Percentiles rank a stretch among this genome's conserved stretches.
These are phyloP conservation scores for Andrena bicolor DNA, from an alignment of 2,888 invertebrate genomes.

Conservation along the genomic window DNA sequence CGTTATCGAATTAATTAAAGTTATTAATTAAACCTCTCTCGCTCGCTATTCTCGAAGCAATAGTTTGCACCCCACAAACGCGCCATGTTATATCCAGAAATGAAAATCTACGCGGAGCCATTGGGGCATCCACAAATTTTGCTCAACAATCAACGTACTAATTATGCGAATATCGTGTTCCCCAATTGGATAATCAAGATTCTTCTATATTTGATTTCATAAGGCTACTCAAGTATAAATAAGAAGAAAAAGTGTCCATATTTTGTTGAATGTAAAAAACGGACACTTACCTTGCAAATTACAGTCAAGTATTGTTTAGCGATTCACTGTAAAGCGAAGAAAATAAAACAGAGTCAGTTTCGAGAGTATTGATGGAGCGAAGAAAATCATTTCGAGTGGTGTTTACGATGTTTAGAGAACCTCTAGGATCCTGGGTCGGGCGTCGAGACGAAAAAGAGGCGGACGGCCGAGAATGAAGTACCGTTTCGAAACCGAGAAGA, in stretches of 20 bases:
- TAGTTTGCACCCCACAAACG: background rate
- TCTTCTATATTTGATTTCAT: no score
- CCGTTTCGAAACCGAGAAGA: conserved; percentile 62
- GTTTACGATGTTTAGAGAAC: conserved; percentile 67
- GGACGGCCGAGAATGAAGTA: conserved; percentile 49
- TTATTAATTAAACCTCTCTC: conserved; percentile 22
- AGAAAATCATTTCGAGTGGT: conserved; percentile 62
- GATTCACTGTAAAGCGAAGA: background rate
- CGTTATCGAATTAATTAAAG: conserved; percentile 49
- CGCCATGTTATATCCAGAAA: no score
- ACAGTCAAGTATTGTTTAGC: no score
- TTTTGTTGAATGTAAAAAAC: no score
- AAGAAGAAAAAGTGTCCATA: no score
- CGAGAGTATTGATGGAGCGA: conserved; percentile 33
- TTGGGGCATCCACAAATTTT: no score
- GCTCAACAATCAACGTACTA: no score
- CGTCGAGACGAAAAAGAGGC: conserved; percentile 42
- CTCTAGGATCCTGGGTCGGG: conserved; percentile 18
- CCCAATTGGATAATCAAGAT: no score
- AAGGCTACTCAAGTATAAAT: no score
- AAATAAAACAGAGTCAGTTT: conserved; percentile 31
- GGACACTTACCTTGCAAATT: no score
- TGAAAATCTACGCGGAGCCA: no score
- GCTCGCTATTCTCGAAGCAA: background rate
- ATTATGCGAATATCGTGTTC: no score